phyloP scores from a whole-genome alignment of 2,113 vertebrate genomes.

The Colius striatus region DNA sequence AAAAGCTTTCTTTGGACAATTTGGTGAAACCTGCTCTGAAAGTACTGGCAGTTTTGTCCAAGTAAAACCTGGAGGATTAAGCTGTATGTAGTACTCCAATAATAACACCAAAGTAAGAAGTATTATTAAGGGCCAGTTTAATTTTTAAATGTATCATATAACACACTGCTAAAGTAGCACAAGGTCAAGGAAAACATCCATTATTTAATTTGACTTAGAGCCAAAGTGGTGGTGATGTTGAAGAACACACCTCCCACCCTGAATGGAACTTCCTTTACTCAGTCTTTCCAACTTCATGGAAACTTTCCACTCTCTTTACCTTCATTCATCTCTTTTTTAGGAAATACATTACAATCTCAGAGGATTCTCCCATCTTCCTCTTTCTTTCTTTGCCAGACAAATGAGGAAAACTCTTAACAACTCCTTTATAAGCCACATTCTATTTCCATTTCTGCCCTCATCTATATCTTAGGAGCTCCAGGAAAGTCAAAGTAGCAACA shows the following conservation, averaged over 20 bases:
- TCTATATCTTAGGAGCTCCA: background rate
- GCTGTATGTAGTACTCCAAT: constrained; percentile 29
- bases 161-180: constrained; percentile 36
- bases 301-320: constrained; percentile 20
- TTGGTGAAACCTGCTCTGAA: background rate
- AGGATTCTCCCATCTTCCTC: background rate
- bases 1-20: constrained; percentile 29
- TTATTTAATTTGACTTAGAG: constrained; percentile 60
- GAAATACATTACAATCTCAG: background rate
- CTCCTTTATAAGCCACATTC: background rate
- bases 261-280: constrained; percentile 56
- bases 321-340: background rate
- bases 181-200: constrained; percentile 58
- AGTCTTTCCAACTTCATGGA: constrained; percentile 32
- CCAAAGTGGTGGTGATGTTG: constrained; percentile 43
- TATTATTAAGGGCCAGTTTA: constrained; percentile 34
- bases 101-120: constrained; percentile 35
- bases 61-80: background rate
- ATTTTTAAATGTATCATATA: constrained; percentile 33
- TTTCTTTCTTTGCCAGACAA: background rate
- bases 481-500: background rate
- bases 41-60: constrained; percentile 39
- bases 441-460: background rate
- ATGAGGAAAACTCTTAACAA: background rate
- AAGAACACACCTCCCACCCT: constrained; percentile 24